Evolutionary conservation across 2,113 vertebrate species (phyloP).

Genomic region (Ailurus styani): DNA sequence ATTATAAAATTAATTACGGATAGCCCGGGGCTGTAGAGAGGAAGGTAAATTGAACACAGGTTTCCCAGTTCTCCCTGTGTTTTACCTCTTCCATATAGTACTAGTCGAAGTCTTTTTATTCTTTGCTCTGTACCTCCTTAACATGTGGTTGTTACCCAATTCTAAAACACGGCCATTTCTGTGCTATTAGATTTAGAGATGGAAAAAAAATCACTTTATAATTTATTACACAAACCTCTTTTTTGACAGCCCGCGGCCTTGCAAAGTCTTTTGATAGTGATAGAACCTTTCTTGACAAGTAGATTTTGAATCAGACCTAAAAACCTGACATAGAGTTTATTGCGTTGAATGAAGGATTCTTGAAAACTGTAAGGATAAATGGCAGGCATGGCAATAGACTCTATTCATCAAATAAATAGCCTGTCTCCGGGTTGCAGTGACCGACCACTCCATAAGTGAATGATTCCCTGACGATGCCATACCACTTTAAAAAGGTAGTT

Average conservation of each 20-base stretch:
- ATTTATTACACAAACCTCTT: not conserved
- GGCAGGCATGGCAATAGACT: not conserved
- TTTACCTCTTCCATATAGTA: not conserved
- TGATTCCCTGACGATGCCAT: not conserved
- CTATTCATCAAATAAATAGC: not conserved
- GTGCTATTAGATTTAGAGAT: not conserved
- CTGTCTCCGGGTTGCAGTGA: not conserved
- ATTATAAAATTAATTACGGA: conserved; percentile 4
- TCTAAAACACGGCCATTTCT: not conserved
- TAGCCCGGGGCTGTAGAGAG: not conserved
- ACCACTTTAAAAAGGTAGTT: not conserved
- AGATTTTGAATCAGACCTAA: not conserved
- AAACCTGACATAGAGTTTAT: not conserved
- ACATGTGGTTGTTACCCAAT: not conserved
- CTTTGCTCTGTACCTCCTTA: not conserved
- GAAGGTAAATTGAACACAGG: not conserved
- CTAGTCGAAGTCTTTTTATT: not conserved
- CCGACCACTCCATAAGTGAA: not conserved
- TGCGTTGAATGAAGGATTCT: not conserved
- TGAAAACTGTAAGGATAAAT: not conserved
- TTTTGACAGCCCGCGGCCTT: not conserved
- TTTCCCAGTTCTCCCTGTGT: not conserved
- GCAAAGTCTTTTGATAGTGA: not conserved
- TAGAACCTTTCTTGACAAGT: not conserved
- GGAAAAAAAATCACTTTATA: not conserved